Conservation (phyloP, 2,888 invertebrate species). For the Drosophila prostipennis region DNA sequence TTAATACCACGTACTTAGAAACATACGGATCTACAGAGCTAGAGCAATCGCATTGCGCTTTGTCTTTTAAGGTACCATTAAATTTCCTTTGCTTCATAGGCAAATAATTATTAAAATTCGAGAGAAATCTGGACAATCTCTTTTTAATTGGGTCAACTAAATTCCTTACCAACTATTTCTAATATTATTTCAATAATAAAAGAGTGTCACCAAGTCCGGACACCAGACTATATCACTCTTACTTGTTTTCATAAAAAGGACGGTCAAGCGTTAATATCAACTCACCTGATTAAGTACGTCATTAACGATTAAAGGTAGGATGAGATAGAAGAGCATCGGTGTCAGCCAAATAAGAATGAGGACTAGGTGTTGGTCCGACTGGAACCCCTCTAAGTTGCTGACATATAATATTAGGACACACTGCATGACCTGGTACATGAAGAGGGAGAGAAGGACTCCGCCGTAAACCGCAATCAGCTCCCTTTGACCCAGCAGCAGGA, state of each 20-base stretch:
- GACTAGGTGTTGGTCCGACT: conserved; percentile 3
- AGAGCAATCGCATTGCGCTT: no score
- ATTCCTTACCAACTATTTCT: no score
- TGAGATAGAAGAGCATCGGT: conserved; percentile 46
- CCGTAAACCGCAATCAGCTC: conserved; percentile 46
- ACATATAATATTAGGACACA: conserved; percentile 32
- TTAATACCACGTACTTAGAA: background rate
- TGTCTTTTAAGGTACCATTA: no score
- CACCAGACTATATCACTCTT: background rate
- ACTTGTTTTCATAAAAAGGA: conserved; percentile 15
- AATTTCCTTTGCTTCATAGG: no score
- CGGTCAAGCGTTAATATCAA: conserved; percentile 18
- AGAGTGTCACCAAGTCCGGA: background rate
- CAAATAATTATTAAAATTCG: no score
- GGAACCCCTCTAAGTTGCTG: conserved; percentile 4
- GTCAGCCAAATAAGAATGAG: conserved; percentile 49
- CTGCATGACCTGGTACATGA: conserved; percentile 42
- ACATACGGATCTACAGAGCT: no score
- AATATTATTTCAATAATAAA: no score
- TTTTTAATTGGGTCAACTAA: no score
- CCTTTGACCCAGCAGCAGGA: conserved; percentile 42
- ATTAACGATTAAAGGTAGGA: conserved; percentile 52
- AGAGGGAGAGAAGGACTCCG: conserved; percentile 36
- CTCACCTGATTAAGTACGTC: conserved; percentile 63
- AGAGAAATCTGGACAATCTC: no score